Evolutionary conservation across 2,888 invertebrate genomes (phyloP).

Genomic region (Ormyrus rosae): DNA sequence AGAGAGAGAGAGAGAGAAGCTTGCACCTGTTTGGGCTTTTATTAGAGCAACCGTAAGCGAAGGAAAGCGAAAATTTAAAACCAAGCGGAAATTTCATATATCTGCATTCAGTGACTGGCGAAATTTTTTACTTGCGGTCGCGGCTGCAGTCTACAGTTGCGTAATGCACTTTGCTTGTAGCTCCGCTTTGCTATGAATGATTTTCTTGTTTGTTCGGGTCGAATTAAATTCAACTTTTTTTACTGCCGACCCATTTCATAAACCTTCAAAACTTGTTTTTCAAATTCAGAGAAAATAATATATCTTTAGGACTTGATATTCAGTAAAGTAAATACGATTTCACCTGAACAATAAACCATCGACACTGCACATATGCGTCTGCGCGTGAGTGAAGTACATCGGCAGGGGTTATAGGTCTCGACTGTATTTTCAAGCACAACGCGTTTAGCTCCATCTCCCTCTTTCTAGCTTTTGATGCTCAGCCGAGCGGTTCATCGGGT

Average conservation of each 20-base stretch:
- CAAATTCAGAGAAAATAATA: too few relatives aligned
- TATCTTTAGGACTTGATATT: too few relatives aligned
- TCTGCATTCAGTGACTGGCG: not conserved
- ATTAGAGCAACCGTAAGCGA: not conserved
- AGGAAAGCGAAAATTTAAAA: not conserved
- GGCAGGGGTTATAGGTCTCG: not conserved
- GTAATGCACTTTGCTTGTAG: too few relatives aligned
- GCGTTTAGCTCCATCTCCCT: not conserved
- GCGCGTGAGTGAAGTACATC: constrained; percentile 14
- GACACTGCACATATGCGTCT: not conserved
- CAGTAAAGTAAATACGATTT: too few relatives aligned
- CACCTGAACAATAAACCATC: constrained; percentile 5
- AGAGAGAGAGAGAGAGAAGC: not conserved
- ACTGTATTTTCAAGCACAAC: constrained; percentile 45
- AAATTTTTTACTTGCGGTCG: not conserved
- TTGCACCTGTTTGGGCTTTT: constrained; percentile 44
- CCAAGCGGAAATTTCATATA: constrained; percentile 13
- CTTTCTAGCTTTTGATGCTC: constrained; percentile 17
- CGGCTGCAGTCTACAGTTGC: too few relatives aligned
- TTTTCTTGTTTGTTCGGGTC: too few relatives aligned
- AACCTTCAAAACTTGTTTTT: too few relatives aligned
- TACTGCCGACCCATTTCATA: too few relatives aligned
- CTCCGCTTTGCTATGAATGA: too few relatives aligned
- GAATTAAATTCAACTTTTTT: too few relatives aligned
- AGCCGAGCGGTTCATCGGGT: constrained; percentile 42